Evolutionary conservation across 23 tunicate genomes (phyloP).

Genomic region (Botrylloides violaceus): DNA sequence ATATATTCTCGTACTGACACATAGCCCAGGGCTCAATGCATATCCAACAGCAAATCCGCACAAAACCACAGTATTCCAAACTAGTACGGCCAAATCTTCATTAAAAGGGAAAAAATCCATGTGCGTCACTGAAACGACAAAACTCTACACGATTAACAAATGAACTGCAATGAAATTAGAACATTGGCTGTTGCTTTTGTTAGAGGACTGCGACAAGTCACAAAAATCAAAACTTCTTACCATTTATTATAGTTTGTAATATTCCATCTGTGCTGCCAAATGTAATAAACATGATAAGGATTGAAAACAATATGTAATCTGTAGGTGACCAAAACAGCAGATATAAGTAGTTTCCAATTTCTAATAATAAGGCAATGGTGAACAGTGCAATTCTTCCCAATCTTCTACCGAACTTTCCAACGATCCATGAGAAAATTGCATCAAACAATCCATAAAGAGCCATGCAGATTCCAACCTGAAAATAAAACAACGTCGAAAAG

Average conservation of each 20-base stretch:
- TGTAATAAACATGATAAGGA: background rate
- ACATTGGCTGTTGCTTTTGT: no score
- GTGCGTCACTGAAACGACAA: background rate
- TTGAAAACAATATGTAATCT: background rate
- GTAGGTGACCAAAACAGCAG: background rate
- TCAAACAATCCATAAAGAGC: slow-evolving; percentile 9
- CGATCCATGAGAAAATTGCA: slow-evolving; percentile 16
- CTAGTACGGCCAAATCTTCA: background rate
- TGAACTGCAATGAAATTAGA: no score
- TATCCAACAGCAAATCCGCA: background rate
- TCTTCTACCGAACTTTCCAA: slow-evolving; percentile 8
- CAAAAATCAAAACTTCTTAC: no score
- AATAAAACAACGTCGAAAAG: background rate
- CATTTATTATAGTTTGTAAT: slow-evolving; percentile 18
- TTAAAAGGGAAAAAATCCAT: background rate
- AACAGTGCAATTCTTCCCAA: background rate
- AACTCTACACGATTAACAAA: no score
- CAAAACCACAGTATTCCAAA: background rate
- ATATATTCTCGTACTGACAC: background rate
- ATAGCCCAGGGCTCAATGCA: background rate
- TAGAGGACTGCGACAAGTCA: no score
- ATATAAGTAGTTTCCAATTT: slow-evolving; percentile 16
- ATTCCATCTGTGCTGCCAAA: slow-evolving; percentile 16
- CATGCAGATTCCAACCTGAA: slow-evolving; percentile 17
- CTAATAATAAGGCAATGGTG: background rate